These are phyloP conservation scores for Sycophila sp. DNA, from an alignment of 1,140 invertebrate genomes.

Conservation along the genomic window DNA sequence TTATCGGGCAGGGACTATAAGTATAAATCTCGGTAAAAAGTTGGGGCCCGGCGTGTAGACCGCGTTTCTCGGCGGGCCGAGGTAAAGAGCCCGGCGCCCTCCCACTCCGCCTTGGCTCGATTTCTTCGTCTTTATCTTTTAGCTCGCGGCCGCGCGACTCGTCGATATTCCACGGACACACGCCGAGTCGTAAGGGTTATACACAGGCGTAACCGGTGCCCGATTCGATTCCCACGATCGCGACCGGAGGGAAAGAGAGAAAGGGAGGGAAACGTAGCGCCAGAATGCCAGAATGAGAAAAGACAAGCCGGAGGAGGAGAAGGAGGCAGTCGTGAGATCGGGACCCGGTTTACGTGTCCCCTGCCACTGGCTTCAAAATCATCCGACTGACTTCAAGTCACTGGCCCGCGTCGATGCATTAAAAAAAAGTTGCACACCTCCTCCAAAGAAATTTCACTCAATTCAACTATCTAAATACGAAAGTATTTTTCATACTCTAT, in stretches of 20 bases:
- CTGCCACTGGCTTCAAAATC: conserved; percentile 4
- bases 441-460: no score
- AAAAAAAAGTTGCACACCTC: no score
- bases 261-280: conserved; percentile 37
- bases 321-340: conserved; percentile 27
- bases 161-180: conserved; percentile 14
- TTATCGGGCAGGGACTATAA: conserved; percentile 24
- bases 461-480: no score
- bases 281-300: conserved; percentile 24
- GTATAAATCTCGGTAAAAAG: conserved; percentile 30
- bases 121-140: neutral
- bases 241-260: conserved; percentile 16
- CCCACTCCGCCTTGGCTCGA: neutral
- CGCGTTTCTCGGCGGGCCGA: conserved; percentile 5
- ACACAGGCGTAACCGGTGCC: conserved; percentile 36
- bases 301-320: neutral
- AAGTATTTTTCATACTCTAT: no score
- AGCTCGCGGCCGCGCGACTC: neutral
- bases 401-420: no score
- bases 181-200: neutral
- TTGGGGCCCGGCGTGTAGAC: conserved; percentile 12
- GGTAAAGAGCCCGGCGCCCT: conserved; percentile 16
- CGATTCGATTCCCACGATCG: conserved; percentile 43
- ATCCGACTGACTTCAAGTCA: conserved; percentile 5
- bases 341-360: neutral